A percentile compares a stretch with the other conserved stretches of the same genome.
These are phyloP conservation scores for Herminia tarsipennalis DNA, from an alignment of 2,888 invertebrate species.

Conservation along the genomic window DNA sequence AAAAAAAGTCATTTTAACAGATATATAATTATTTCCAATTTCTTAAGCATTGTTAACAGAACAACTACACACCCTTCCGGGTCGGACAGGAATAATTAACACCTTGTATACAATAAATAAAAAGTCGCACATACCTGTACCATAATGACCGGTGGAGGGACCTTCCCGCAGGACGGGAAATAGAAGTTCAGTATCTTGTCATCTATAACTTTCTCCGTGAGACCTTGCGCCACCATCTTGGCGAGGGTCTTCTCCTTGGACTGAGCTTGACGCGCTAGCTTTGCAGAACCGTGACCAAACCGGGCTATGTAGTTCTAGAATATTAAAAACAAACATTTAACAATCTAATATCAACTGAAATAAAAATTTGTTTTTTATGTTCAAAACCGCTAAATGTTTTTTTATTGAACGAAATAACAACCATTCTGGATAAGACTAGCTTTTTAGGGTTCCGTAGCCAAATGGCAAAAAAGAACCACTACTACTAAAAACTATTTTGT, in stretches of 20 bases:
- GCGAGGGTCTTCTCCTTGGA: slow-evolving; percentile 99
- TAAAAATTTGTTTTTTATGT: too few relatives aligned
- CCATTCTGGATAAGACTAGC: not conserved
- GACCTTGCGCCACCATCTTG: slow-evolving; percentile 99
- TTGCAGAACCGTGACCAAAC: slow-evolving; percentile 99
- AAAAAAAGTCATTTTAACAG: too few relatives aligned
- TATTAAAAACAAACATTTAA: not conserved
- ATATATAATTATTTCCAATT: too few relatives aligned
- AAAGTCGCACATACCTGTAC: slow-evolving; percentile 93
- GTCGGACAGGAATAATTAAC: too few relatives aligned
- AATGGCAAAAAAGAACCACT: not conserved
- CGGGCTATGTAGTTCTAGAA: slow-evolving; percentile 98
- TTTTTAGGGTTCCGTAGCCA: not conserved
- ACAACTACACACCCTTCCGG: too few relatives aligned
- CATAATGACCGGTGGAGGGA: slow-evolving; percentile 99
- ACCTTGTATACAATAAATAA: too few relatives aligned
- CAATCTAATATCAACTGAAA: too few relatives aligned
- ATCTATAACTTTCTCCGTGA: slow-evolving; percentile 96
- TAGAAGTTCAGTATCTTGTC: slow-evolving; percentile 98
- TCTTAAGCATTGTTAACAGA: too few relatives aligned
- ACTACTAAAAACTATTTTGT: not conserved
- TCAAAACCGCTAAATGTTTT: too few relatives aligned
- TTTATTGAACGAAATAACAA: too few relatives aligned
- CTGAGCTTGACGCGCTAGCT: slow-evolving; percentile 99
- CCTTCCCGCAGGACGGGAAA: slow-evolving; percentile 97